Base-by-base conservation (phyloP, 2,888 invertebrate genomes). In the Caenorhabditis virilis region DNA sequence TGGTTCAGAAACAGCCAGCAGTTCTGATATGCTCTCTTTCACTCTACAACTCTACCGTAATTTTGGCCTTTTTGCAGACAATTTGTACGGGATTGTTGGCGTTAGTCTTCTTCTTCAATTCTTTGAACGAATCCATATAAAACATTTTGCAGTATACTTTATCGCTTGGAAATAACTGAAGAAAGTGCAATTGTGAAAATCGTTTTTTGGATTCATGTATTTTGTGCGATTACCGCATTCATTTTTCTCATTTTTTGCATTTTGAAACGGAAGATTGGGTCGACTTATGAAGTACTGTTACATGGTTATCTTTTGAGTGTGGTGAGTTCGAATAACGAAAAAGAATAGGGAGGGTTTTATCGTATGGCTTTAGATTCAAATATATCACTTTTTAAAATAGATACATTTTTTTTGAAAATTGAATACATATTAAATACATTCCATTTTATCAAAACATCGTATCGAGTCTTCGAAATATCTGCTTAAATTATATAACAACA, bases 241-340 rank as follows among this genome's bases (percentile, higher is more conserved):
- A 20, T 68, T 11, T 74, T 72, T 45, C 60, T 72, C 11, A 16
- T 67, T 2, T 70, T 74, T 43, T 66, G 69, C 46, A 36, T 71
- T 13, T 30, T 57, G 27, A 66, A 71, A 51, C 60, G 67, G 35
- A 75, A 75, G 46, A 60, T 75, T 30, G 75, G 75, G 11, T 64
- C 67, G 9, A 54, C 63, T 20, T 75, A 72, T 51, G 73, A 75
- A 38, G 68, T 75, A 23, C 57, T 75, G 20, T 60, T 75, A 9
- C 72, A 75, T 52, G 73, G 65, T 22, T 73, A 72, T 46, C 53
- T 75, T 22, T 55, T 75, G 13, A 69, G 66, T 38, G 70, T 75
- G 48, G 75, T 75, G 23, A 60, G 71, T 65, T 42, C 15, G 11
- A 39, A 25, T 7, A 45, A 47, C 35, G 22, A 47, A 18, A 35